Conservation (phyloP, 2,888 invertebrate genomes). For the Trichopria drosophilae region DNA sequence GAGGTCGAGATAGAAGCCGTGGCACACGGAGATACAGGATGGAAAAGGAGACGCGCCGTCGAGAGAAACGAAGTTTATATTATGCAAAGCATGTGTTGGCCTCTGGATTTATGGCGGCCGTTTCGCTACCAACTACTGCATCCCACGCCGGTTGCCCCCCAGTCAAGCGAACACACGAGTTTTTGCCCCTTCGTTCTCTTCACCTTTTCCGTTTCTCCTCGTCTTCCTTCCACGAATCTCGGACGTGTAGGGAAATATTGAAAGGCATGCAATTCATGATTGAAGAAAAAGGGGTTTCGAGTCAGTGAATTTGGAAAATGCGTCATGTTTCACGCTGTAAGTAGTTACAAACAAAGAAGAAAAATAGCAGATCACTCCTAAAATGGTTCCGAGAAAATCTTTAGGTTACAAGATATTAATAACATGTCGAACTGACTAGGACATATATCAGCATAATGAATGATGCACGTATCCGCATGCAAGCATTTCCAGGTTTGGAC, state of each 20-base stretch:
- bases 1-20: conserved; percentile 30
- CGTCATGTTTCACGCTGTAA: no score
- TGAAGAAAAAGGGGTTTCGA: no score
- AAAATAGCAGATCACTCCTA: no score
- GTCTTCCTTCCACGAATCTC: conserved; percentile 6
- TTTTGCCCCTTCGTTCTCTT: conserved; percentile 36
- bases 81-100: conserved; percentile 57
- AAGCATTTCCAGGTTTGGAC: no score
- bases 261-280: no score
- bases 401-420: no score
- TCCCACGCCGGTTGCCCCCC: conserved; percentile 31
- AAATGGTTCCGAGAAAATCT: no score
- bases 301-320: no score
- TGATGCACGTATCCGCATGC: no score
- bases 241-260: conserved; percentile 3
- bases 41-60: conserved; percentile 34
- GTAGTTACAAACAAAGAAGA: no score
- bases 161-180: conserved; percentile 31
- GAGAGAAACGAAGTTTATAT: conserved; percentile 51
- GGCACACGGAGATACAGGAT: conserved; percentile 30
- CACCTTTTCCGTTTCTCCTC: conserved; percentile 22
- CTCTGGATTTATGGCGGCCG: conserved; percentile 52
- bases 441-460: no score
- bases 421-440: no score
- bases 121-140: conserved; percentile 49